Evolutionary conservation across 2,113 vertebrate genomes (phyloP).

Genomic region (Maccullochella peelii): DNA sequence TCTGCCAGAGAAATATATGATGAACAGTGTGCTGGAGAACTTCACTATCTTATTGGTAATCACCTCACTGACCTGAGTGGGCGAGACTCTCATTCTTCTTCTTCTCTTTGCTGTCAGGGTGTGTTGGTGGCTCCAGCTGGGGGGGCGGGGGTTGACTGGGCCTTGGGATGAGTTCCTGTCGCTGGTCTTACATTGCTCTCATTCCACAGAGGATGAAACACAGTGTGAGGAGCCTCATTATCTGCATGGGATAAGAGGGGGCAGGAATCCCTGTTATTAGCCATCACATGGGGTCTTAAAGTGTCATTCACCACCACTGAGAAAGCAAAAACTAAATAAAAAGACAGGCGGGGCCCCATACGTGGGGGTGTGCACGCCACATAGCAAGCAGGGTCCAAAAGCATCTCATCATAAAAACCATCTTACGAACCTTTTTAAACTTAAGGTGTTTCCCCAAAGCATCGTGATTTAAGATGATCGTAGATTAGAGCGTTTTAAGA

Average conservation of each 20-base stretch:
- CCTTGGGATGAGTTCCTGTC: conserved; percentile 53
- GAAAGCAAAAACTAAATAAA: conserved; percentile 35
- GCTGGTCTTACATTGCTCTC: conserved; percentile 75
- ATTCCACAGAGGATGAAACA: conserved; percentile 78
- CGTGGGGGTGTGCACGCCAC: background rate
- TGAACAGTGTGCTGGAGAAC: conserved; percentile 99
- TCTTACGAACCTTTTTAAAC: background rate
- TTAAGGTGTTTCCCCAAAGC: background rate
- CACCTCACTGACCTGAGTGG: conserved; percentile 43
- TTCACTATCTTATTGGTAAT: conserved; percentile 99
- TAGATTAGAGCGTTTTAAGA: background rate
- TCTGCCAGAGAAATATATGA: conserved; percentile 99
- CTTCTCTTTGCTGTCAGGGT: conserved; percentile 38
- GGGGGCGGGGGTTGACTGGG: conserved; percentile 2
- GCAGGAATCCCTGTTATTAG: conserved; percentile 62
- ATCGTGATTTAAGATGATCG: background rate
- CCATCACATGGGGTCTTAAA: conserved; percentile 69
- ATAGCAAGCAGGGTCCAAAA: background rate
- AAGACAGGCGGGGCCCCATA: background rate
- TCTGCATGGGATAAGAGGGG: conserved; percentile 71
- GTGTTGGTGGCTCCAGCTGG: conserved; percentile 54
- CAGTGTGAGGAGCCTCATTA: conserved; percentile 75
- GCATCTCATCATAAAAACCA: background rate
- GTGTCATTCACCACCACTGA: conserved; percentile 45
- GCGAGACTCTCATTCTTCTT: conserved; percentile 34